Conservation (phyloP, 2,797 vertebrate species). For the Anabas testudineus region DNA sequence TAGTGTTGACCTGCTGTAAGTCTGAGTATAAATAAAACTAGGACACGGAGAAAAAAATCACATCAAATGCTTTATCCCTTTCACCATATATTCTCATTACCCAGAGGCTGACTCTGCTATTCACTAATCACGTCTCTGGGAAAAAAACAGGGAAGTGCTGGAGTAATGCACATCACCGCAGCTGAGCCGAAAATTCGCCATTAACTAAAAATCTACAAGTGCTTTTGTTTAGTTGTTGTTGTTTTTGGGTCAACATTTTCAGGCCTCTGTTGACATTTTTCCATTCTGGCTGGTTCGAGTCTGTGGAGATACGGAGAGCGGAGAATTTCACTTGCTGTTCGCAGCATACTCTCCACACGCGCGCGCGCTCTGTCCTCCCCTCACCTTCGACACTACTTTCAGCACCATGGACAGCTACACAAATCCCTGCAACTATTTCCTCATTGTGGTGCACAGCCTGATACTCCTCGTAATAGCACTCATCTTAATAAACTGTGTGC, state of each 20-base stretch:
- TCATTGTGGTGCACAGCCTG: constrained; percentile 26
- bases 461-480: constrained; percentile 42
- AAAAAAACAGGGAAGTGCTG: constrained; percentile 25
- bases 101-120: constrained; percentile 47
- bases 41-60: constrained; percentile 42
- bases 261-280: constrained; percentile 28
- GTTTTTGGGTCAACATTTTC: constrained; percentile 19
- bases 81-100: constrained; percentile 67
- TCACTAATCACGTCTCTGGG: constrained; percentile 55
- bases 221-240: not conserved
- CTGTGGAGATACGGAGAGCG: constrained; percentile 26
- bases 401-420: constrained; percentile 61
- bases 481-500: constrained; percentile 44
- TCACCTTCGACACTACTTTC: constrained; percentile 38
- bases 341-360: not conserved
- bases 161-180: constrained; percentile 39
- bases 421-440: constrained; percentile 33
- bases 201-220: constrained; percentile 19
- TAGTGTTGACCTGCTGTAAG: constrained; percentile 27
- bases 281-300: constrained; percentile 20
- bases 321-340: constrained; percentile 21
- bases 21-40: constrained; percentile 56
- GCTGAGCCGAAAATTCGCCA: constrained; percentile 11
- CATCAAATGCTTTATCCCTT: constrained; percentile 52
- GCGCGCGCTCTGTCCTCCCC: not conserved